Evolutionary conservation across 2,113 vertebrate genomes (phyloP).

Genomic region (Turdus rufiventris): DNA sequence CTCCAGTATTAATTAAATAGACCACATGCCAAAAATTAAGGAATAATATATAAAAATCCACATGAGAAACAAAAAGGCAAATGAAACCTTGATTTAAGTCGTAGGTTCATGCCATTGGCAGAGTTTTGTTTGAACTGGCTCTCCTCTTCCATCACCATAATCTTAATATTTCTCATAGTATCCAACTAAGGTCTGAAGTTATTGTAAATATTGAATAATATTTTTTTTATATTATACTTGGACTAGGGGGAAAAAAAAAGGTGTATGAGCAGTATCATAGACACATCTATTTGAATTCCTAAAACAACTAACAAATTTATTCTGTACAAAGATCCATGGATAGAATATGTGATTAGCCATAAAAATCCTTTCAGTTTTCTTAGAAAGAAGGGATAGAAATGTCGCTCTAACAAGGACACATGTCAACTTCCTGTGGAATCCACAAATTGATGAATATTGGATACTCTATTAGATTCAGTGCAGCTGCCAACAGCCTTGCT

Average conservation of each 20-base stretch:
- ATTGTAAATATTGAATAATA: background rate
- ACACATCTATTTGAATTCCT: background rate
- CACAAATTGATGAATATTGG: background rate
- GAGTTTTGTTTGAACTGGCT: background rate
- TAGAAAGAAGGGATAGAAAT: background rate
- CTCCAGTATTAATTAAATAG: background rate
- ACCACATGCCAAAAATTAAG: background rate
- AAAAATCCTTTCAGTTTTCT: background rate
- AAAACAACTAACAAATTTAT: background rate
- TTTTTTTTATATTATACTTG: background rate
- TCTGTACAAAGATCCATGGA: background rate
- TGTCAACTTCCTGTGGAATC: background rate
- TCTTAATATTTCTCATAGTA: background rate
- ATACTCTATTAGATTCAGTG: background rate
- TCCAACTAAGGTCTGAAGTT: background rate
- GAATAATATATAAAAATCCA: background rate
- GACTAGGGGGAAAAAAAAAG: background rate
- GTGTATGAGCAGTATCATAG: background rate
- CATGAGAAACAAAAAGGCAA: background rate
- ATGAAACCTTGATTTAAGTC: background rate
- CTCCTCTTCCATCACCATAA: background rate
- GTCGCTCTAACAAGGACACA: background rate
- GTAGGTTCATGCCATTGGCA: background rate
- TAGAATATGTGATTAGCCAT: background rate
- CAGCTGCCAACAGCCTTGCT: background rate